Conservation (phyloP, 2,797 vertebrate genomes). For the Decapterus maruadsi region DNA sequence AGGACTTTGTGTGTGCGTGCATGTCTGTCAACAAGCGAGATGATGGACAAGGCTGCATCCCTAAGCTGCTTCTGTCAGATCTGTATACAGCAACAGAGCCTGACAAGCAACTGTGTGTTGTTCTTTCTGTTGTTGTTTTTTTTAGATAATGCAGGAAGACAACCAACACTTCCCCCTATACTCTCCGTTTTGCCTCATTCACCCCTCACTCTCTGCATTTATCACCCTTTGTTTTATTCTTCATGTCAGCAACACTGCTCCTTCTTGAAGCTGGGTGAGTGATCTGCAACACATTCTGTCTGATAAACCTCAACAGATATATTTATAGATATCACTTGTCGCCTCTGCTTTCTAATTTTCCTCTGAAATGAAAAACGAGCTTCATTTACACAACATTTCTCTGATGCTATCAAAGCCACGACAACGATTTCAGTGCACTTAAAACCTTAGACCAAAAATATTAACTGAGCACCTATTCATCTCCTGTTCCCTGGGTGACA, state of each 20-base stretch:
- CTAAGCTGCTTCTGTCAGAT: conserved; percentile 77
- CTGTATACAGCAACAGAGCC: conserved; percentile 50
- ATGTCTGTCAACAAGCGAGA: conserved; percentile 57
- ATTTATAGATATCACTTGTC: conserved; percentile 22
- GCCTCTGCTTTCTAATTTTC: background rate
- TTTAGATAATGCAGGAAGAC: conserved; percentile 62
- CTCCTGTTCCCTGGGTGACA: conserved; percentile 16
- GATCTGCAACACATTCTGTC: conserved; percentile 17
- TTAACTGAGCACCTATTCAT: conserved; percentile 10
- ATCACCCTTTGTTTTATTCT: conserved; percentile 28
- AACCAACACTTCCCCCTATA: conserved; percentile 33
- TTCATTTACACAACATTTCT: background rate
- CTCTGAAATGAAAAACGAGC: background rate
- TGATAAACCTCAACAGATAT: conserved; percentile 5
- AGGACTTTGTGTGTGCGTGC: conserved; percentile 38
- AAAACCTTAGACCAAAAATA: conserved; percentile 28
- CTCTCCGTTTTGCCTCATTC: conserved; percentile 1
- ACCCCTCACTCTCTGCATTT: conserved; percentile 12
- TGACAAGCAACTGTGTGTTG: conserved; percentile 63
- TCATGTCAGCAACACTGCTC: conserved; percentile 2
- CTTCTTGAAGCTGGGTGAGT: background rate
- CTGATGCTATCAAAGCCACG: background rate
- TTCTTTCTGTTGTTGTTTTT: conserved; percentile 39
- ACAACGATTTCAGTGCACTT: conserved; percentile 11
- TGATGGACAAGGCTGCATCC: conserved; percentile 78